Evolutionary conservation across 2,113 vertebrate species (phyloP).

Genomic region (Notothenia rossii): DNA sequence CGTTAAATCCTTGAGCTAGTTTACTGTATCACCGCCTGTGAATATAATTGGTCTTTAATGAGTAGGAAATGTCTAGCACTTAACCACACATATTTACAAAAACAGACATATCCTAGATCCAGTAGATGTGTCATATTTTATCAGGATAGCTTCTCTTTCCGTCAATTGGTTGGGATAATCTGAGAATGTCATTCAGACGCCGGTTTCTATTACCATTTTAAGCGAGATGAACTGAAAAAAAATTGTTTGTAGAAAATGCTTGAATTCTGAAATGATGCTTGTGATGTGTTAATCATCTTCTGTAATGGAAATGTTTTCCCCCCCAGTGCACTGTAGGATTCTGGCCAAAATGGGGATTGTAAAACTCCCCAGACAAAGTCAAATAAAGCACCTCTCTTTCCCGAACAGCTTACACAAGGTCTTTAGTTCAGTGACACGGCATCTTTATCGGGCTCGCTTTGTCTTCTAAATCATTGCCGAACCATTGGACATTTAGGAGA

Average conservation of each 20-base stretch:
- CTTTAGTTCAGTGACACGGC: slow-evolving; percentile 19
- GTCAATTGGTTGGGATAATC: not conserved
- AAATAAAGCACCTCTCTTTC: slow-evolving; percentile 18
- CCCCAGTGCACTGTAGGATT: not conserved
- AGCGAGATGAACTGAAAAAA: not conserved
- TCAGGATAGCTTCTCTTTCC: not conserved
- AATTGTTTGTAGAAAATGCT: not conserved
- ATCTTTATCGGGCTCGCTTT: slow-evolving; percentile 21
- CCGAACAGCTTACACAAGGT: slow-evolving; percentile 13
- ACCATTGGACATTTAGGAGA: slow-evolving; percentile 38
- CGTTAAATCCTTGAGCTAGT: not conserved
- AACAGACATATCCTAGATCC: not conserved
- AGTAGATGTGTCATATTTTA: not conserved
- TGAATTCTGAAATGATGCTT: not conserved
- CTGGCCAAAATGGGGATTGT: not conserved
- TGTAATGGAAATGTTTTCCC: not conserved
- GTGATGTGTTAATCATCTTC: not conserved
- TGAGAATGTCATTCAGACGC: not conserved
- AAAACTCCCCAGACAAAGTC: slow-evolving; percentile 2
- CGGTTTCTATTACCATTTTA: not conserved
- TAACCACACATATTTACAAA: not conserved
- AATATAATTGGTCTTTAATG: not conserved
- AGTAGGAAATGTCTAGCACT: not conserved
- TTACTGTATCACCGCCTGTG: not conserved
- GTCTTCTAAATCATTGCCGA: slow-evolving; percentile 37